Percentiles rank a stretch among this genome's conserved stretches.
phyloP scores from a whole-genome alignment of 2,113 vertebrate species.

The Cricetomys ansorgei region DNA sequence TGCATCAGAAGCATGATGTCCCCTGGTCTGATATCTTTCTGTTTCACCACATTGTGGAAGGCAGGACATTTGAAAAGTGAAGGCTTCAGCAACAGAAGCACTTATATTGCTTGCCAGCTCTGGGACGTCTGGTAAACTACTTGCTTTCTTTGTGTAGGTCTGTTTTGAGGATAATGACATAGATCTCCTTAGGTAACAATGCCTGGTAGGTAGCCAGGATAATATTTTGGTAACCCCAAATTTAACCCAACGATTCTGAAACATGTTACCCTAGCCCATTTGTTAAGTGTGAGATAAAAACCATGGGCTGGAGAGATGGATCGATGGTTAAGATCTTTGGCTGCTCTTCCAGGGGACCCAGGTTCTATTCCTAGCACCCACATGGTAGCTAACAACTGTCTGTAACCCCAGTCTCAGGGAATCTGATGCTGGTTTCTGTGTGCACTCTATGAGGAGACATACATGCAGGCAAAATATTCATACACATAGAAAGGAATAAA shows the following conservation, averaged over 20 bases:
- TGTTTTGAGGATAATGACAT: neutral
- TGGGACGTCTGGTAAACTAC: neutral
- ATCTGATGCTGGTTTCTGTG: neutral
- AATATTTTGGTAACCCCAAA: neutral
- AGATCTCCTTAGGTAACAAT: neutral
- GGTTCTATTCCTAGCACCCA: neutral
- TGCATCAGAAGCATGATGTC: neutral
- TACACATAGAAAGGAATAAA: neutral
- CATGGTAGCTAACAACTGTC: neutral
- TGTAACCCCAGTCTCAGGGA: neutral
- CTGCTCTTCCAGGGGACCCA: neutral
- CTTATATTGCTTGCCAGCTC: neutral
- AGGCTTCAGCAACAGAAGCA: neutral
- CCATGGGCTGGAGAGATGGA: neutral
- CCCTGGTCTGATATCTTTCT: neutral
- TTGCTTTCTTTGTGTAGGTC: neutral
- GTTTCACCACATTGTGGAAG: neutral
- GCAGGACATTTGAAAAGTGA: conserved; percentile 21
- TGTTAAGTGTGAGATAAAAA: neutral
- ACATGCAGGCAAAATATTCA: neutral
- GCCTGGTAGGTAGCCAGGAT: neutral
- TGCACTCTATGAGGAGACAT: neutral
- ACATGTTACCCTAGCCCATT: neutral
- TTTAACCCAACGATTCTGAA: neutral
- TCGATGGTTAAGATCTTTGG: neutral